Evolutionary conservation across 2,113 vertebrate genomes (phyloP).

Genomic region (Ceuthmochares aereus): DNA sequence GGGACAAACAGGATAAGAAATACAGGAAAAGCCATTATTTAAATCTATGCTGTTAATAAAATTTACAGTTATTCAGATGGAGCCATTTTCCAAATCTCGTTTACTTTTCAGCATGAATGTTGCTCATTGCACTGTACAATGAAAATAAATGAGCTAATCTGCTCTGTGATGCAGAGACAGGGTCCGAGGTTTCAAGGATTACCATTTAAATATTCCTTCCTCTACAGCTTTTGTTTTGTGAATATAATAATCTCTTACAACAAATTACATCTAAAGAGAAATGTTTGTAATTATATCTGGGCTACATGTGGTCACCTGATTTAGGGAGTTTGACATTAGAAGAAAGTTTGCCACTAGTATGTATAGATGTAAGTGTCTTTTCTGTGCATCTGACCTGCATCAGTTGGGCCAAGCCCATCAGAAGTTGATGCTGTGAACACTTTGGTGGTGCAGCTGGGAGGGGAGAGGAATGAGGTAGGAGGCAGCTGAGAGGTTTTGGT

Average conservation of each 20-base stretch:
- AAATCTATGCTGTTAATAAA: background rate
- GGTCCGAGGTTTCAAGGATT: background rate
- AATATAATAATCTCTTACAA: background rate
- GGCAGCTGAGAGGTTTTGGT: background rate
- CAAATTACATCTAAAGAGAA: background rate
- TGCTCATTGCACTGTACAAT: background rate
- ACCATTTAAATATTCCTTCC: background rate
- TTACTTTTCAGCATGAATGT: background rate
- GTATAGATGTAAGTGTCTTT: fast-evolving
- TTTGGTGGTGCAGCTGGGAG: background rate
- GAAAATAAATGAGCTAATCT: conserved; percentile 4
- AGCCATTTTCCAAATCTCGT: background rate
- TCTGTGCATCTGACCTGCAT: background rate
- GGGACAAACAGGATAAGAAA: background rate
- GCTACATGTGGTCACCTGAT: background rate
- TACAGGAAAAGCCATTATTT: background rate
- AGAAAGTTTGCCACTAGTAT: background rate
- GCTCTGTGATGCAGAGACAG: background rate
- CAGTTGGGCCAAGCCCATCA: background rate
- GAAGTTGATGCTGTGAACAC: background rate
- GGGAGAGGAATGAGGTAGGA: background rate
- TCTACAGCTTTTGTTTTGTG: background rate
- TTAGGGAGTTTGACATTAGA: background rate
- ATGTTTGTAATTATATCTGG: background rate
- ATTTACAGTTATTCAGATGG: background rate